phyloP scores from a whole-genome alignment of 1,140 invertebrate genomes.

The Nebria ingens region DNA sequence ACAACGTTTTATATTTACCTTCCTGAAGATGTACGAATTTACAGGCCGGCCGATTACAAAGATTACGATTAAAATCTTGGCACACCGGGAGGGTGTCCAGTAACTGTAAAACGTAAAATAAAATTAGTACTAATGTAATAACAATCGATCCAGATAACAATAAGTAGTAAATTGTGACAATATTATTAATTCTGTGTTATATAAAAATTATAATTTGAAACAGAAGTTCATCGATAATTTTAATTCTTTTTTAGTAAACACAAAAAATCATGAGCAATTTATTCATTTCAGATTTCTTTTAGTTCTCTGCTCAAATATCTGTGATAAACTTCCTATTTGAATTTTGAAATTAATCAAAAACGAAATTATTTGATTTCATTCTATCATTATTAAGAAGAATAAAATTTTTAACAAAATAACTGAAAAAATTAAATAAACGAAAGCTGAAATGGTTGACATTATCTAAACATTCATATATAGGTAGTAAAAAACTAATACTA shows the following conservation, averaged over 20 bases:
- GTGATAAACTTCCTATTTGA: background rate
- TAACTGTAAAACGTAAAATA: conserved; percentile 66
- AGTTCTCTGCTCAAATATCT: background rate
- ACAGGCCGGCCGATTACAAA: conserved; percentile 88
- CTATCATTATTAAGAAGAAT: too few species aligned
- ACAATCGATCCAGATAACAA: background rate
- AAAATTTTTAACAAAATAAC: too few species aligned
- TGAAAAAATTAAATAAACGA: conserved; percentile 5
- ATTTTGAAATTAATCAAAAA: background rate
- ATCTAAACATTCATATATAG: background rate
- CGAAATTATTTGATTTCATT: background rate
- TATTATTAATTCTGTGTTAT: conserved; percentile 6
- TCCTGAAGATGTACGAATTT: conserved; percentile 92
- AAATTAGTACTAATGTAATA: background rate
- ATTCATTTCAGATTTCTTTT: conserved; percentile 6
- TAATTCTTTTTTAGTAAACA: conserved; percentile 6
- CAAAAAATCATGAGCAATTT: conserved; percentile 1
- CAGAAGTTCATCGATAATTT: background rate
- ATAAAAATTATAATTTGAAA: background rate
- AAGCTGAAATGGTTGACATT: conserved; percentile 4
- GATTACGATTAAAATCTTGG: conserved; percentile 98
- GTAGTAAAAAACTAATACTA: background rate
- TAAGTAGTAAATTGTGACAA: background rate
- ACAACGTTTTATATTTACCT: conserved; percentile 50
- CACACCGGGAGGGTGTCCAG: conserved; percentile 99